Conservation (phyloP, 2,113 vertebrate species). For the Pterocles burchelli region DNA sequence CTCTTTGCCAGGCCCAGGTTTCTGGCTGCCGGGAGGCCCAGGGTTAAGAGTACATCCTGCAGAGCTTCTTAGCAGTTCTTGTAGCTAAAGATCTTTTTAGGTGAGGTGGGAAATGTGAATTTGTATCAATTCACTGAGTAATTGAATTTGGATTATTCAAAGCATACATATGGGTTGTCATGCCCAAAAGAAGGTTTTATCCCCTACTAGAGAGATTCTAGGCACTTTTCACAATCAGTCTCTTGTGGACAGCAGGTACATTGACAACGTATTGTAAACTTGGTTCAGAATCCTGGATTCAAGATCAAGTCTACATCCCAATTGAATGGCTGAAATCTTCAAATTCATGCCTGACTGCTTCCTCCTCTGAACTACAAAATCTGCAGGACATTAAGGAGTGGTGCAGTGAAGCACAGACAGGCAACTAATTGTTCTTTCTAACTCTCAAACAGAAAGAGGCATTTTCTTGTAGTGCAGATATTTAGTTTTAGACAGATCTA, state of each 20-base stretch:
- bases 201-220: neutral
- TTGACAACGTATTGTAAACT: neutral
- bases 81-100: conserved; percentile 22
- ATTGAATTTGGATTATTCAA: conserved; percentile 17
- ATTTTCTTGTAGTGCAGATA: neutral
- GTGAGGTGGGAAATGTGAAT: conserved; percentile 39
- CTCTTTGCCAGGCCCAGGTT: too few species aligned
- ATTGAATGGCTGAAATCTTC: neutral
- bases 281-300: neutral
- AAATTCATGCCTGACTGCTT: neutral
- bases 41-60: conserved; percentile 16
- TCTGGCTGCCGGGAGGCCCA: too few species aligned
- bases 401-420: neutral
- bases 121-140: neutral
- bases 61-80: conserved; percentile 25
- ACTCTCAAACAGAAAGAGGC: neutral
- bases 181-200: neutral
- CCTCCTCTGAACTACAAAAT: neutral
- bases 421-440: neutral
- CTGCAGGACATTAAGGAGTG: neutral
- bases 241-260: neutral
- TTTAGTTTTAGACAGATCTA: neutral
- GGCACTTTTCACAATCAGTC: neutral
- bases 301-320: neutral
- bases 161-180: neutral